These are phyloP conservation scores for Coptodon rendalli DNA, from an alignment of 2,113 vertebrate species.

Conservation along the genomic window DNA sequence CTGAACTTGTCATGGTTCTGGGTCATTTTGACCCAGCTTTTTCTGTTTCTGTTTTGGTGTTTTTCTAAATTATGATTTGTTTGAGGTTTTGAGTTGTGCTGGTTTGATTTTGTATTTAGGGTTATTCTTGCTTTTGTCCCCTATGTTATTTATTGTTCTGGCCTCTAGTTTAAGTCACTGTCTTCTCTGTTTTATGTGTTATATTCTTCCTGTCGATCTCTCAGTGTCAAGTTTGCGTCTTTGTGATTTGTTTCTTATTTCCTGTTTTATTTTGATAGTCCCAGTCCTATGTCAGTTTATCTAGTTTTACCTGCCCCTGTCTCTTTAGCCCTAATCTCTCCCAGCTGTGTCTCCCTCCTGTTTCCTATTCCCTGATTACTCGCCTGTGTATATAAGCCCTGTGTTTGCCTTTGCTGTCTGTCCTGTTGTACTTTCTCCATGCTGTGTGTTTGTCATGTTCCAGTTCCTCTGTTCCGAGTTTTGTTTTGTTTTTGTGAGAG, in stretches of 20 bases:
- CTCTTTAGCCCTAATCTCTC: no score
- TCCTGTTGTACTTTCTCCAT: fast-evolving
- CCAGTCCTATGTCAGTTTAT: no score
- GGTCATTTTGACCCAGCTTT: fast-evolving
- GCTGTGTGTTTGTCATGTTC: not conserved
- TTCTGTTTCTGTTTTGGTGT: not conserved
- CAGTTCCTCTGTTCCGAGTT: no score
- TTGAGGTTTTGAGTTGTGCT: not conserved
- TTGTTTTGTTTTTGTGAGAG: no score
- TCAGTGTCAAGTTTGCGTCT: fast-evolving
- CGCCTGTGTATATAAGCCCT: not conserved
- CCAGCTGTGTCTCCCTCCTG: not conserved
- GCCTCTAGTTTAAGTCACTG: no score
- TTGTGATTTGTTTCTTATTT: not conserved
- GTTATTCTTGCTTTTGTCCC: no score
- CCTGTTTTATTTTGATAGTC: not conserved
- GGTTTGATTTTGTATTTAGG: no score
- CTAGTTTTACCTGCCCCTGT: no score
- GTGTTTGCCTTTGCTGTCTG: fast-evolving
- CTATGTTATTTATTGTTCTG: no score
- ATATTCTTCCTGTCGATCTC: no score
- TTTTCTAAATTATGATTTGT: not conserved
- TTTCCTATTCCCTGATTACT: not conserved
- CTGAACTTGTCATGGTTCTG: not conserved
- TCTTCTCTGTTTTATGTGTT: no score